These are phyloP conservation scores for Salpingus planirostris DNA, from an alignment of 2,888 invertebrate genomes.

Conservation along the genomic window DNA sequence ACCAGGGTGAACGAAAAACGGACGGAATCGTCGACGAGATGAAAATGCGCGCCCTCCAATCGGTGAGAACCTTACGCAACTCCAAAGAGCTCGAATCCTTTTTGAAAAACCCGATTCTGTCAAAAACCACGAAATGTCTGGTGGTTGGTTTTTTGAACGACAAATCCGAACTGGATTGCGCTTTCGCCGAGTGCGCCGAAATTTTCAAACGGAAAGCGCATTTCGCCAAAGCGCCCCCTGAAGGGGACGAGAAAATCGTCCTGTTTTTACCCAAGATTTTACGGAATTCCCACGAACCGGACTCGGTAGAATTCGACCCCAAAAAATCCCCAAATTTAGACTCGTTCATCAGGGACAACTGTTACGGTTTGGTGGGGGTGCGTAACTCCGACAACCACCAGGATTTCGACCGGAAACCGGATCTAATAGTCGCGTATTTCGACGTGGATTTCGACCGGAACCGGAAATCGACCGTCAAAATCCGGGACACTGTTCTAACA, in stretches of 20 bases:
- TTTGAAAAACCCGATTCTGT: no score
- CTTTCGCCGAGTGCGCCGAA: not conserved
- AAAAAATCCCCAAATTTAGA: not conserved
- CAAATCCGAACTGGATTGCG: not conserved
- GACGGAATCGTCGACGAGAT: constrained; percentile 77
- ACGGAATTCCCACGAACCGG: not conserved
- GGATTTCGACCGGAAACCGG: constrained; percentile 85
- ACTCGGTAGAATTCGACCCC: not conserved
- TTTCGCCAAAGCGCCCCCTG: not conserved
- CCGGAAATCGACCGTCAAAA: constrained; percentile 93
- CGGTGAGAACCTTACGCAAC: not conserved
- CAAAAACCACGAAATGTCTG: no score
- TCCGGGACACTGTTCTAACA: not conserved
- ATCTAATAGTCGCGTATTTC: constrained; percentile 86
- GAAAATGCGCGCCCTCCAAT: constrained; percentile 42
- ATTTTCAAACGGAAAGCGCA: not conserved
- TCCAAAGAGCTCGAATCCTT: not conserved
- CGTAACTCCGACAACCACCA: constrained; percentile 34
- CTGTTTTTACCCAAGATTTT: not conserved
- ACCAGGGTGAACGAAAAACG: constrained; percentile 82
- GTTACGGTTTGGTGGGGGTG: not conserved
- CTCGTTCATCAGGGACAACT: not conserved
- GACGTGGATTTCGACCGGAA: constrained; percentile 94
- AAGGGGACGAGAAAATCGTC: not conserved
- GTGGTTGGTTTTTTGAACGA: not conserved